Percentiles rank a stretch among this genome's conserved stretches.
Evolutionary conservation across 2,888 invertebrate genomes (phyloP).

Genomic region (Dinocampus coccinellae): DNA sequence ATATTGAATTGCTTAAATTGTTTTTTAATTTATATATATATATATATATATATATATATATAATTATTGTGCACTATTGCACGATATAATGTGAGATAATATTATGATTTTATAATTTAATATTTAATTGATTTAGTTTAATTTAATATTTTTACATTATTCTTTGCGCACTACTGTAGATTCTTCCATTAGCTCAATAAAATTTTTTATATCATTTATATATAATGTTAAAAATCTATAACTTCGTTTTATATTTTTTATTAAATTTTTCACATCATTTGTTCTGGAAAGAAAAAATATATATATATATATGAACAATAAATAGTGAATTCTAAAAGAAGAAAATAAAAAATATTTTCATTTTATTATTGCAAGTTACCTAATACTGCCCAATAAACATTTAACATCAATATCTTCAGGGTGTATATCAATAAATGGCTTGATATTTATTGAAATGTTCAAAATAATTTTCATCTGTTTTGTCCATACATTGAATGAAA

Average conservation of each 20-base stretch:
- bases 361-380: conserved; percentile 48
- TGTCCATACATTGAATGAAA: conserved; percentile 52
- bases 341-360: neutral
- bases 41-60: neutral
- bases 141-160: neutral
- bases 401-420: conserved; percentile 51
- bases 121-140: neutral
- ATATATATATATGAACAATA: neutral
- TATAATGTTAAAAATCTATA: conserved; percentile 56
- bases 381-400: conserved; percentile 56
- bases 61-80: conserved; percentile 5
- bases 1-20: neutral
- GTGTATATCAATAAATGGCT: conserved; percentile 52
- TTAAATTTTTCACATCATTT: conserved; percentile 54
- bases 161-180: neutral
- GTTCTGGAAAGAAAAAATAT: conserved; percentile 44
- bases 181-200: neutral
- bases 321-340: neutral
- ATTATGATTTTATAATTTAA: neutral
- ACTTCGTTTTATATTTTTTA: conserved; percentile 57
- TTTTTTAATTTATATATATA: neutral
- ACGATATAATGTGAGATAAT: neutral
- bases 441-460: conserved; percentile 51
- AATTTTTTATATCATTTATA: conserved; percentile 53
- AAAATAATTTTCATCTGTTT: conserved; percentile 54